Evolutionary conservation across 2,888 invertebrate genomes (phyloP), one percentile per base, ranked within the genome.

Genomic region (Apamea epomidion): DNA sequence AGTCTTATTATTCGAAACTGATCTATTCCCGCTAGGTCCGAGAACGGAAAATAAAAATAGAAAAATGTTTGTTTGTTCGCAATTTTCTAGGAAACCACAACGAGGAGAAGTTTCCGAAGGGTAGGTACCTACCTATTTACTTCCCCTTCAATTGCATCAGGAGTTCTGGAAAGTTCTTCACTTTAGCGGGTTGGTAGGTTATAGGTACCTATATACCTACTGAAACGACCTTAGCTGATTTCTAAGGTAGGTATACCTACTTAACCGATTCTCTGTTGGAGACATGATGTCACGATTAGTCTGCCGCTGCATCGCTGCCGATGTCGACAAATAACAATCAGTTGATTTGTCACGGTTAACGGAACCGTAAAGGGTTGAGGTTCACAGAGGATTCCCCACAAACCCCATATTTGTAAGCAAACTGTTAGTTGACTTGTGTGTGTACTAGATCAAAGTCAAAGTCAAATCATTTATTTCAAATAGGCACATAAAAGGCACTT

Each of bases 81-180:
- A 25, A 18, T 42, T 74, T 58, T 42, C 45, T 45, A 18, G 25
- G 74, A 76, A 74, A 58, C 74, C 12, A 58, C 29, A 25, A 74
- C 45, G 45, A 45, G 32, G 29, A 74, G 16, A 18, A 74, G 48
- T 60, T 76, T n/a, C 60, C 32, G 14, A 6, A 21, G 14, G 7
- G 21, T 45, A 42, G 1, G 1, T 32, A 32, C 32, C 32, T 48
- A 69, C 16, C 0, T 72, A 71, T n/a, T 42, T 42, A 60, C 37
- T 42, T 64, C 21, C 21, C 42, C 14, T 65, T 42, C 12, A 37
- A n/a, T 58, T n/a, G n/a, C 3, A 71, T 2, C 54, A 32, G 71
- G 32, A 48, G 12, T 70, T 32, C 70, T 14, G 12, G 1, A 10
- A 21, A 71, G 10, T 37, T 8, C 10, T 58, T 42, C 72, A 37